Evolutionary conservation across 1,140 invertebrate genomes (phyloP).

Genomic region (Drosophila equinoxialis): DNA sequence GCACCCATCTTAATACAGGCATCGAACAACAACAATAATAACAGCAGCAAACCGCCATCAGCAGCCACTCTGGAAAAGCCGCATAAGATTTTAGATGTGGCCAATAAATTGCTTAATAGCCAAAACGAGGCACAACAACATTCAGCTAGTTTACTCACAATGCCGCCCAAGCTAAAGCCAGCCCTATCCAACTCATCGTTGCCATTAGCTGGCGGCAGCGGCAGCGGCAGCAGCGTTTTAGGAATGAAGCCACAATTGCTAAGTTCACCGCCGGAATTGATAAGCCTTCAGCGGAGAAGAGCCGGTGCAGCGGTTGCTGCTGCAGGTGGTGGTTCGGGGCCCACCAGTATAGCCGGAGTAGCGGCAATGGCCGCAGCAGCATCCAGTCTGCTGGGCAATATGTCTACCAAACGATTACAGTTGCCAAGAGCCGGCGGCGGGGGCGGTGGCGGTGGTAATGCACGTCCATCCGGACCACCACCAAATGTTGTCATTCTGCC

Average conservation of each 20-base stretch:
- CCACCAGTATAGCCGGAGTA: not conserved
- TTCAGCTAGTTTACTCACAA: conserved; percentile 11
- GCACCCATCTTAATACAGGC: conserved; percentile 10
- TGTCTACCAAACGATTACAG: conserved; percentile 43
- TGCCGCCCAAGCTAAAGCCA: conserved; percentile 27
- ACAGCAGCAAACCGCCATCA: not conserved
- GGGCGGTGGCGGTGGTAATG: conserved; percentile 71
- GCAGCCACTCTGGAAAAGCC: conserved; percentile 39
- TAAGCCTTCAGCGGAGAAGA: conserved; percentile 66
- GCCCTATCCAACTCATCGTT: conserved; percentile 17
- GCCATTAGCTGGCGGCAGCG: not conserved
- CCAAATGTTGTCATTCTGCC: conserved; percentile 78
- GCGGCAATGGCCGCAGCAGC: not conserved
- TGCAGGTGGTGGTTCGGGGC: not conserved
- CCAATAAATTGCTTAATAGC: conserved; percentile 55
- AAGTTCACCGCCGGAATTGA: conserved; percentile 74
- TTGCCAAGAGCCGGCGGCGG: conserved; percentile 26
- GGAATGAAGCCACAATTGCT: conserved; percentile 46
- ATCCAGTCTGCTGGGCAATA: conserved; percentile 33
- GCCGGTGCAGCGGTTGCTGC: conserved; percentile 30
- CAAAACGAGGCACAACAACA: conserved; percentile 25
- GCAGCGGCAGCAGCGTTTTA: not conserved
- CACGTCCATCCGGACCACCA: conserved; percentile 34
- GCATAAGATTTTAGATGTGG: conserved; percentile 63
- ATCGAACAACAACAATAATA: conserved; percentile 17